Evolutionary conservation across 2,113 vertebrate genomes (phyloP).

Genomic region (Cynocephalus volans): DNA sequence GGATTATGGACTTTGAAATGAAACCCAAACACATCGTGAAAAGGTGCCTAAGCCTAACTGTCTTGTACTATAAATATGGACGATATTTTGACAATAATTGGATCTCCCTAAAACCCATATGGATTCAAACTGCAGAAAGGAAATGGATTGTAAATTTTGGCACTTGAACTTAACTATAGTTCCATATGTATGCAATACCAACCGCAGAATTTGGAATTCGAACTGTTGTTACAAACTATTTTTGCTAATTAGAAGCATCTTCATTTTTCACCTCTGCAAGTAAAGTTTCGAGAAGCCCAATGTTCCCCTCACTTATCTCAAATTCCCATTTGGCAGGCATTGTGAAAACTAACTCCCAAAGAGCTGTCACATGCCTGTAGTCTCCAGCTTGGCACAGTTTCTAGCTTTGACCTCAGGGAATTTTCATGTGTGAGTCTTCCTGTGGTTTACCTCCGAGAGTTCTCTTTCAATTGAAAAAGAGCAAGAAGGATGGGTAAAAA

Average conservation of each 20-base stretch:
- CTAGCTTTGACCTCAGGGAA: constrained; percentile 88
- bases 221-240: constrained; percentile 83
- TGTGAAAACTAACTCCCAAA: constrained; percentile 79
- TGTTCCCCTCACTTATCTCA: constrained; percentile 81
- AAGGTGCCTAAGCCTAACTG: constrained; percentile 79
- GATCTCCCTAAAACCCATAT: constrained; percentile 86
- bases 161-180: constrained; percentile 64
- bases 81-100: constrained; percentile 89
- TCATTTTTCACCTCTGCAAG: constrained; percentile 88
- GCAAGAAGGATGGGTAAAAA: constrained; percentile 75
- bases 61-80: constrained; percentile 80
- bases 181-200: constrained; percentile 83
- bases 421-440: constrained; percentile 85
- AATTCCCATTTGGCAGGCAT: constrained; percentile 84
- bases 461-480: constrained; percentile 86
- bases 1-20: constrained; percentile 72
- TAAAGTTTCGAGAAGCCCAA: constrained; percentile 84
- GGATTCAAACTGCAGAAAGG: constrained; percentile 87
- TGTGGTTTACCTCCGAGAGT: constrained; percentile 84
- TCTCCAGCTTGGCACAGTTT: constrained; percentile 87
- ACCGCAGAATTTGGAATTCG: constrained; percentile 84
- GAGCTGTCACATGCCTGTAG: constrained; percentile 81
- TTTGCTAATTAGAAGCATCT: constrained; percentile 89
- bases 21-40: constrained; percentile 73
- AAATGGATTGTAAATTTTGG: constrained; percentile 85